These are phyloP conservation scores for Myotis lucifugus DNA, from an alignment of 2,113 vertebrate genomes.

Conservation along the genomic window DNA sequence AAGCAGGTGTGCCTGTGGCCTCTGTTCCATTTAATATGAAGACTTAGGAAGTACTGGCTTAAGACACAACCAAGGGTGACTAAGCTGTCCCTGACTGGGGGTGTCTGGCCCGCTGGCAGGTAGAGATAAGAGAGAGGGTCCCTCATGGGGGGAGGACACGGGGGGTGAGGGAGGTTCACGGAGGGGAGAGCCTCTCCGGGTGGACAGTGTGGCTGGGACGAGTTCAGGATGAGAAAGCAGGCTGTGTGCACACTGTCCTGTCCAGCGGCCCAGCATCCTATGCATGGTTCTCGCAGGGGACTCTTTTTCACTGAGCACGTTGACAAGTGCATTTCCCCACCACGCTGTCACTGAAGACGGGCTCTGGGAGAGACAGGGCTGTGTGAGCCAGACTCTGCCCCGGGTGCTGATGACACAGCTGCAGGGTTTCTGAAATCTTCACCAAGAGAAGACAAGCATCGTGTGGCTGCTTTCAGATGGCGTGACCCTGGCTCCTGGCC, in stretches of 20 bases:
- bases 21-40: background rate
- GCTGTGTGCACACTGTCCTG: fast-evolving
- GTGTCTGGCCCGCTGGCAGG: background rate
- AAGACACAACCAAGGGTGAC: fast-evolving
- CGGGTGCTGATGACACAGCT: background rate
- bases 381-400: background rate
- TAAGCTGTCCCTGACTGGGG: fast-evolving
- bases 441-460: background rate
- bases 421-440: background rate
- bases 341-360: fast-evolving
- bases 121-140: fast-evolving
- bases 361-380: background rate
- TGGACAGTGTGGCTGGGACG: fast-evolving
- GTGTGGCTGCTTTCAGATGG: background rate
- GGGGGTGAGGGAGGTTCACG: fast-evolving
- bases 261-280: fast-evolving
- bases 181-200: background rate
- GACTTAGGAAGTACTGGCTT: background rate
- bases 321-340: background rate
- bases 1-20: background rate
- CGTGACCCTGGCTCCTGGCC: background rate
- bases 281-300: too few species aligned
- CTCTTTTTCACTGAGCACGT: background rate
- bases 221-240: too few species aligned
- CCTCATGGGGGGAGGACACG: fast-evolving